These are phyloP conservation scores for Enteromius mattozi DNA, from an alignment of 2,797 vertebrate species.

Conservation along the genomic window DNA sequence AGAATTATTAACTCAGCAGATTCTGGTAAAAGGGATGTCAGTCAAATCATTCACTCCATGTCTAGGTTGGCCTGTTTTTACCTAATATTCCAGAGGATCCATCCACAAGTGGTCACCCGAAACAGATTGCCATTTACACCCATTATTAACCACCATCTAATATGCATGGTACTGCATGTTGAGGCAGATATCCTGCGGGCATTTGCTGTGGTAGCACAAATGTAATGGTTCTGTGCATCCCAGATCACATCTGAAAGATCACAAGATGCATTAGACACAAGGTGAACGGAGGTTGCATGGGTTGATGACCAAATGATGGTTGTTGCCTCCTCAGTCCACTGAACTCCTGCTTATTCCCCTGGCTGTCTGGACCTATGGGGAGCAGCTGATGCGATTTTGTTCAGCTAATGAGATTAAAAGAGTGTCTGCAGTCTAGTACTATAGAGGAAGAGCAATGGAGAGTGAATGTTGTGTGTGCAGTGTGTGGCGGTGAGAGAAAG, in stretches of 20 bases:
- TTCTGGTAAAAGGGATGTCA: not conserved
- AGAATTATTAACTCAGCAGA: not conserved
- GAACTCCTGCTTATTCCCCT: conserved; percentile 38
- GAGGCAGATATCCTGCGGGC: not conserved
- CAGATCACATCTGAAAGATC: not conserved
- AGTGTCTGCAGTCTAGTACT: conserved; percentile 29
- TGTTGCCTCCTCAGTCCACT: conserved; percentile 1
- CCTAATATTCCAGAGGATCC: not conserved
- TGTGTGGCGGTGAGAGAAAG: conserved; percentile 13
- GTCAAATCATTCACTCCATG: not conserved
- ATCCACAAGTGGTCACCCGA: not conserved
- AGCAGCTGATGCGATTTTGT: conserved; percentile 54
- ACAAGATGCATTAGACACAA: not conserved
- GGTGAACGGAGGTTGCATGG: not conserved
- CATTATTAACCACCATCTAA: not conserved
- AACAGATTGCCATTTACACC: not conserved
- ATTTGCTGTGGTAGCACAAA: not conserved
- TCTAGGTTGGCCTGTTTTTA: not conserved
- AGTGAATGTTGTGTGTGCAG: not conserved
- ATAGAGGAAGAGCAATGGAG: conserved; percentile 11
- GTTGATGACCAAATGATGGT: conserved; percentile 8
- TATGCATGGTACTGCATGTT: not conserved
- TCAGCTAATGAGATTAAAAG: conserved; percentile 56
- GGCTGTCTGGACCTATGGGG: conserved; percentile 41
- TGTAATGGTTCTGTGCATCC: not conserved